A percentile compares a stretch with the other conserved stretches of the same genome.
Evolutionary conservation across 2,797 vertebrate genomes (phyloP).

Genomic region (Galaxias olidus): DNA sequence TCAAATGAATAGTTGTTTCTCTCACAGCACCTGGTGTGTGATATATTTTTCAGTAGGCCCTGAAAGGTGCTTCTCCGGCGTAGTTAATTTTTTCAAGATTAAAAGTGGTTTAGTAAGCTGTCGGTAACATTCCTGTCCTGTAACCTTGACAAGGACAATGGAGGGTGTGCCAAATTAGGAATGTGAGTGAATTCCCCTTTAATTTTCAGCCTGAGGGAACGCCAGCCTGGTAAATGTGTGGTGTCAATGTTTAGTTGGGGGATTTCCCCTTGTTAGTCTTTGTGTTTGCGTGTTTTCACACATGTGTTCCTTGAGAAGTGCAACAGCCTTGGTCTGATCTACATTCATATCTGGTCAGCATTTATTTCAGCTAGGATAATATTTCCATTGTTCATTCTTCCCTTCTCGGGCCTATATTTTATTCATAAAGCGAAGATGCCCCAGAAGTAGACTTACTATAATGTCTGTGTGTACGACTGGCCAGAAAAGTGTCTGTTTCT

Average conservation of each 20-base stretch:
- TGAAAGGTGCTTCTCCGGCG: background rate
- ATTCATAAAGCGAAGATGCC: slow-evolving; percentile 69
- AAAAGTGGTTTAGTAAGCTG: no score
- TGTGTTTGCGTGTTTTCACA: background rate
- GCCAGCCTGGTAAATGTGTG: slow-evolving; percentile 60
- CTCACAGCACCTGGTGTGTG: background rate
- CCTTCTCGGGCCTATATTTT: slow-evolving; percentile 64
- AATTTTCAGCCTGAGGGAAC: slow-evolving; percentile 57
- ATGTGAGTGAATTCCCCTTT: slow-evolving; percentile 63
- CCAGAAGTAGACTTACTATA: slow-evolving; percentile 30
- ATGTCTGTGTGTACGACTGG: slow-evolving; percentile 28
- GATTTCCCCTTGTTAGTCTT: slow-evolving; percentile 57
- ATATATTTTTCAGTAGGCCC: background rate
- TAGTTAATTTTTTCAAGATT: no score
- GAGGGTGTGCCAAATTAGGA: slow-evolving; percentile 64
- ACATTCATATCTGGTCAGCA: slow-evolving; percentile 47
- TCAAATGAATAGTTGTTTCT: no score
- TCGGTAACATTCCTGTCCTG: no score
- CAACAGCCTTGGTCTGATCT: slow-evolving; percentile 36
- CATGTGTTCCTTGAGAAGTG: slow-evolving; percentile 52
- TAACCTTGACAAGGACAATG: background rate
- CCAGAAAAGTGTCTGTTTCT: slow-evolving; percentile 38
- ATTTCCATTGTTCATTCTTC: slow-evolving; percentile 72
- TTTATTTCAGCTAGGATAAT: slow-evolving; percentile 63
- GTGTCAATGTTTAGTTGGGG: slow-evolving; percentile 59